Base-by-base conservation (phyloP, 2,888 invertebrate species). In the Polyommatus iphigenia region DNA sequence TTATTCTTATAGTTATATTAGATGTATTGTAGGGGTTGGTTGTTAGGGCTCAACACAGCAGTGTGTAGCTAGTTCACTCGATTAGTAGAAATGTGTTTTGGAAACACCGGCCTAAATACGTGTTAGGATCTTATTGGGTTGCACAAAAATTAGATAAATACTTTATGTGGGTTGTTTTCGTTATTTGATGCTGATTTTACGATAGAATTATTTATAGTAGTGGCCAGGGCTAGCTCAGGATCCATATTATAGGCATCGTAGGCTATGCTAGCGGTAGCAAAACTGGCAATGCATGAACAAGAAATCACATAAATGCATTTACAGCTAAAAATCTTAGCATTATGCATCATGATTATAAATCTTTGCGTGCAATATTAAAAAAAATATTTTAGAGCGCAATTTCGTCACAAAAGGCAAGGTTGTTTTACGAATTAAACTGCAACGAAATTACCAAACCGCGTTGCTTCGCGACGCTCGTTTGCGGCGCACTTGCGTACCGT, bases 1-100 rank as follows among this genome's bases (percentile, higher is more conserved):
- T 78, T 78, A 78, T 78, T 73, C 77, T 72, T 78, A 75, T 75
- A 75, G 75, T 50, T 75, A 75, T 75, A 29, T 24, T 24, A 50
- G 46, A 75, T 54, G 50, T 50, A 29, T 46, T 29, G 20, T 75
- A 54, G 75, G 75, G 75, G 75, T 75, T 75, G 75, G 75, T 75
- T 36, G 41, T 41, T 41, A 72, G 41, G 41, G 72, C 72, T 72
- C 15, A 72, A 72, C n/a, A 72, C 72, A 72, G 15, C 75, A 20
- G 10, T 72, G 75, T 54, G 75, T 73, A 50, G 73, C 24, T 75
- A 50, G 50, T 75, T 75, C 72, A 72, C 72, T 72, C 41, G 18
- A 20, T 41, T 72, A 72, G 72, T 41, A 72, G 20, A 54, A 50
- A 24, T 15, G 54, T 75, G 75, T 75, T 75, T 75, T 75, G 75